Percentiles rank a stretch among this genome's conserved stretches.
These are phyloP conservation scores for Isotomurus palustris DNA, from an alignment of 2,888 invertebrate genomes.

Conservation along the genomic window DNA sequence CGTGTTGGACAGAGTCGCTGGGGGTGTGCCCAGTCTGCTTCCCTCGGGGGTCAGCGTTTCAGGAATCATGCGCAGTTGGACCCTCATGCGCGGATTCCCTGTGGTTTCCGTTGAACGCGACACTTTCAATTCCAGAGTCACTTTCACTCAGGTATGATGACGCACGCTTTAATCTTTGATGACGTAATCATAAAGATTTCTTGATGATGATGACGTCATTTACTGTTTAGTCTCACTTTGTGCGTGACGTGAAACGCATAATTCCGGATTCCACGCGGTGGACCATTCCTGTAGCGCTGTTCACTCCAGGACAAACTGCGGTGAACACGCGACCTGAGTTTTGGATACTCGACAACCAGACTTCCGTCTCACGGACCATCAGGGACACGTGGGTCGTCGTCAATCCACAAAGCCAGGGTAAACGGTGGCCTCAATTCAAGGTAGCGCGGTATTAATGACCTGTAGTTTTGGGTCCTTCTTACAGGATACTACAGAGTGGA, in stretches of 20 bases:
- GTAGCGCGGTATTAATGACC: too few species aligned
- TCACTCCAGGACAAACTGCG: not conserved
- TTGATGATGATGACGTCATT: not conserved
- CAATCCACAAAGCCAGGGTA: conserved; percentile 34
- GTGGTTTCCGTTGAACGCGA: conserved; percentile 14
- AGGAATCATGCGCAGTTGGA: conserved; percentile 32
- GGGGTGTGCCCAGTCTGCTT: conserved; percentile 4
- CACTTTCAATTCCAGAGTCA: not conserved
- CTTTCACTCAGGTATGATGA: not conserved
- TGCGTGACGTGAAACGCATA: not conserved
- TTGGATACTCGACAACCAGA: conserved; percentile 7
- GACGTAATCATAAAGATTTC: not conserved
- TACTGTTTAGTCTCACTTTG: not conserved
- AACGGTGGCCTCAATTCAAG: not conserved
- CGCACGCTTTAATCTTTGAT: not conserved
- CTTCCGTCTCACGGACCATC: not conserved
- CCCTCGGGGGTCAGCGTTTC: conserved; percentile 16
- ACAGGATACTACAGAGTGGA: conserved; percentile 37
- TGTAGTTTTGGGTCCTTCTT: too few species aligned
- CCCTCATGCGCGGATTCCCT: conserved; percentile 32
- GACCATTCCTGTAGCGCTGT: conserved; percentile 17
- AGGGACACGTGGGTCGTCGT: conserved; percentile 23
- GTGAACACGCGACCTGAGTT: conserved; percentile 5
- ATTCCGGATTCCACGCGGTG: conserved; percentile 1
- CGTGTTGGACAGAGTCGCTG: conserved; percentile 6